Percentiles rank a stretch among this genome's conserved stretches.
Evolutionary conservation across 1,140 invertebrate species (phyloP).

Genomic region (Platyura marginata): DNA sequence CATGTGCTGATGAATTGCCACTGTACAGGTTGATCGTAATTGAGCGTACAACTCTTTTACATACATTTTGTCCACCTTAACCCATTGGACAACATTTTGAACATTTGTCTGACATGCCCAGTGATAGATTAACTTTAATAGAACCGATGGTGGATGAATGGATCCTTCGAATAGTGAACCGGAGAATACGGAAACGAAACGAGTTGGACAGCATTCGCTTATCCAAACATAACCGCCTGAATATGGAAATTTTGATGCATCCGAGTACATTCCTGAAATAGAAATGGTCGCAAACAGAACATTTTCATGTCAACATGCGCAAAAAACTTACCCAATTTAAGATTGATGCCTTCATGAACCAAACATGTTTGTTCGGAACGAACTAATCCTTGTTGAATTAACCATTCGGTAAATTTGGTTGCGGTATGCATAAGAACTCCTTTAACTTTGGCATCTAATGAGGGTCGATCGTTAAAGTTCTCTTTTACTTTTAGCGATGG

Average conservation of each 20-base stretch:
- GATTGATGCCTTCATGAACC: slow-evolving; percentile 39
- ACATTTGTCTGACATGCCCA: slow-evolving; percentile 79
- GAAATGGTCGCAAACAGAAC: neutral
- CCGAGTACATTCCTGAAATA: slow-evolving; percentile 63
- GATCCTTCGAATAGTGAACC: slow-evolving; percentile 73
- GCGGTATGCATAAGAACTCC: slow-evolving; percentile 54
- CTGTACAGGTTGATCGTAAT: slow-evolving; percentile 55
- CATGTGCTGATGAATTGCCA: slow-evolving; percentile 56
- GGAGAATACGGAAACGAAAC: slow-evolving; percentile 67
- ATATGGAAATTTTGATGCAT: slow-evolving; percentile 63
- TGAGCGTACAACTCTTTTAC: slow-evolving; percentile 62
- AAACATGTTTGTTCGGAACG: slow-evolving; percentile 56
- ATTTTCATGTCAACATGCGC: neutral
- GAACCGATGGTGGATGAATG: slow-evolving; percentile 55
- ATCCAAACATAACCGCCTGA: slow-evolving; percentile 83
- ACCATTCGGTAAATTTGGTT: slow-evolving; percentile 72
- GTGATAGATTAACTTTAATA: slow-evolving; percentile 73
- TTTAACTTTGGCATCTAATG: slow-evolving; percentile 56
- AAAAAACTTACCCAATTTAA: slow-evolving; percentile 45
- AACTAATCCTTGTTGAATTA: slow-evolving; percentile 65
- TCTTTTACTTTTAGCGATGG: slow-evolving; percentile 54
- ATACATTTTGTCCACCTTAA: slow-evolving; percentile 61
- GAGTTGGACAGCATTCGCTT: slow-evolving; percentile 60
- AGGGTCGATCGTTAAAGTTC: slow-evolving; percentile 29
- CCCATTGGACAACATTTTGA: slow-evolving; percentile 72